Evolutionary conservation across 2,113 vertebrate genomes (phyloP), one percentile per base, ranked within the genome.

Genomic region (Platanista minor): DNA sequence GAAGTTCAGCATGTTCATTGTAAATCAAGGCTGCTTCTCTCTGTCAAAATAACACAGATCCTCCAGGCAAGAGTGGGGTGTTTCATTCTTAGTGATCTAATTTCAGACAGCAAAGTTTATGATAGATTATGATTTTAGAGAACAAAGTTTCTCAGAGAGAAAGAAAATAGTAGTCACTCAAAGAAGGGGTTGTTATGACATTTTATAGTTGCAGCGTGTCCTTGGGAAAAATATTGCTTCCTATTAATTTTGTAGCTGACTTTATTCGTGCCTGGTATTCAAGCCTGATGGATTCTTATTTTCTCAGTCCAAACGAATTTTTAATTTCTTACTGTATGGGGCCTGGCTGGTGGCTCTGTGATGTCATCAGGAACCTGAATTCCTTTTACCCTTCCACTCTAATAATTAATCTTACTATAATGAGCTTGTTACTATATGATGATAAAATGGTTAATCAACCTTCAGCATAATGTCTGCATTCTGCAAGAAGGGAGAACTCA

Each of bases 61-160:
- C 29, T 90, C 5, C n/a, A 39, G 64, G 66, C 64, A 69, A 36
- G 20, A 62, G 3, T 86, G n/a, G 7, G 29, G n/a, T 81, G 15
- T 75, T 86, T 92, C 84, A n/a, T 75, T 81, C 80, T 96, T 75
- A 86, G 52, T 77, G 12, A 82, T 87, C n/a, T 69, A 20, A 86
- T 92, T 94, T 85, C 49, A 90, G 74, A 89, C 25, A 80, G n/a
- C 13, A 59, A 59, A 67, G 88, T 89, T 74, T 78, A 54, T 92
- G 46, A 69, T n/a, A 78, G 36, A 62, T 83, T 41, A 33, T 36
- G 54, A 82, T 69, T 92, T 92, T 92, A 57, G 66, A 80, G 72
- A 69, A 75, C 25, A 25, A 36, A 89, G 66, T 92, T 82, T 90
- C 49, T 96, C 41, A 69, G 11, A n/a, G 8, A 61, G 2, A 66